Evolutionary conservation across 2,888 invertebrate genomes (phyloP).

Genomic region (Coleophora deauratella): DNA sequence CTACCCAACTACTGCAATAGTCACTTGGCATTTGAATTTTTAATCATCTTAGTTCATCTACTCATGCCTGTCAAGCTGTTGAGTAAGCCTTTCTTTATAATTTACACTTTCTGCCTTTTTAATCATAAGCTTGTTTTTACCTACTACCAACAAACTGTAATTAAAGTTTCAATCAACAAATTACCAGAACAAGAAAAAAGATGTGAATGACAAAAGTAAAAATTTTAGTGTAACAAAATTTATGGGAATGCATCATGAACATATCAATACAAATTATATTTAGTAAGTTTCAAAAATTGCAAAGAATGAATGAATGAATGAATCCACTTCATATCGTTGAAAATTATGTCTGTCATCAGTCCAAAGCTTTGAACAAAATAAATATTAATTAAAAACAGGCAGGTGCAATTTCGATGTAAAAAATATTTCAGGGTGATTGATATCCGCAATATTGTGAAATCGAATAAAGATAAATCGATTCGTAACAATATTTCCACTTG

Average conservation of each 20-base stretch:
- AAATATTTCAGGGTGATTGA: background rate
- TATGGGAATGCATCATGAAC: conserved; percentile 22
- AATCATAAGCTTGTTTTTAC: background rate
- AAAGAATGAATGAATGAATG: no score
- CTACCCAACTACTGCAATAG: conserved; percentile 4
- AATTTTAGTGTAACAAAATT: conserved; percentile 27
- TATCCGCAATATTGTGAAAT: no score
- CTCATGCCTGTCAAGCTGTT: conserved; percentile 49
- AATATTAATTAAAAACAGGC: conserved; percentile 31
- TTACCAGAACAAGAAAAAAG: conserved; percentile 8
- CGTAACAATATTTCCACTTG: background rate
- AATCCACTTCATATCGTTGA: no score
- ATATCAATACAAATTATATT: conserved; percentile 28
- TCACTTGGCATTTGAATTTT: background rate
- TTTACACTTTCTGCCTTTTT: no score
- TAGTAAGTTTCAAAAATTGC: no score
- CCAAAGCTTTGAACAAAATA: conserved; percentile 33
- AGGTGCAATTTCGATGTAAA: conserved; percentile 37
- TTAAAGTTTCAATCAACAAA: no score
- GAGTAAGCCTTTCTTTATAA: conserved; percentile 29
- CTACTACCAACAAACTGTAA: no score
- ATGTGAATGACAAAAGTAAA: conserved; percentile 11
- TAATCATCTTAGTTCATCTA: conserved; percentile 18
- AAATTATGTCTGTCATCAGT: no score
- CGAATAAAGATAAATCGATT: background rate